Conservation (phyloP, 2,113 vertebrate species). For the Forbesichthys agassizii region DNA sequence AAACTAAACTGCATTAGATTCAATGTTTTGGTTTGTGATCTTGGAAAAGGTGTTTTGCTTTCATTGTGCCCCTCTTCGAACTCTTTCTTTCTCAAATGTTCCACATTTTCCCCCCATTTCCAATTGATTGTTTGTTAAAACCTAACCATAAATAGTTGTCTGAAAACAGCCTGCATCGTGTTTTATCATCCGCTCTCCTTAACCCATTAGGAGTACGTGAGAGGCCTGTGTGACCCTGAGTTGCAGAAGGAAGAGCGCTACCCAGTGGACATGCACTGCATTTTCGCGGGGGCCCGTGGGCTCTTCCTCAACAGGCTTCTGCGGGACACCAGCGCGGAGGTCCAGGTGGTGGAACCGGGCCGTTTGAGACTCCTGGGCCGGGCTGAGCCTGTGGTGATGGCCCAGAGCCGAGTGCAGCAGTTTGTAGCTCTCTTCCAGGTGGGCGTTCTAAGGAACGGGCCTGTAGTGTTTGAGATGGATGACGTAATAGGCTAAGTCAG, state of each 20-base stretch:
- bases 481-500: too few species aligned
- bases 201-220: constrained; percentile 85
- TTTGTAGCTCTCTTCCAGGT: constrained; percentile 89
- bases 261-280: constrained; percentile 96
- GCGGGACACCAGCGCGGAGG: constrained; percentile 90
- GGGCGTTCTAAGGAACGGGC: not conserved
- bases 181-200: too few species aligned
- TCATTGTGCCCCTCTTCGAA: too few species aligned
- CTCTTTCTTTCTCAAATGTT: too few species aligned
- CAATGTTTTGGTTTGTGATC: too few species aligned
- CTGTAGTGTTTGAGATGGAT: not conserved
- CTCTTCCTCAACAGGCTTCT: constrained; percentile 90
- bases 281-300: constrained; percentile 87
- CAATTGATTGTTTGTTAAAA: too few species aligned
- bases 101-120: too few species aligned
- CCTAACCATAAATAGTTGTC: too few species aligned
- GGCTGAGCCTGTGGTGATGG: constrained; percentile 93
- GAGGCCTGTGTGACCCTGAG: constrained; percentile 94
- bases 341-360: constrained; percentile 85
- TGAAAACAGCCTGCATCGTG: too few species aligned
- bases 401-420: constrained; percentile 91
- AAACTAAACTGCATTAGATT: too few species aligned
- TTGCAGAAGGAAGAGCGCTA: constrained; percentile 87
- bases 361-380: constrained; percentile 82
- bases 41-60: too few species aligned